Evolutionary conservation across 2,113 vertebrate species (phyloP).

Genomic region (Myrmecobius fasciatus): DNA sequence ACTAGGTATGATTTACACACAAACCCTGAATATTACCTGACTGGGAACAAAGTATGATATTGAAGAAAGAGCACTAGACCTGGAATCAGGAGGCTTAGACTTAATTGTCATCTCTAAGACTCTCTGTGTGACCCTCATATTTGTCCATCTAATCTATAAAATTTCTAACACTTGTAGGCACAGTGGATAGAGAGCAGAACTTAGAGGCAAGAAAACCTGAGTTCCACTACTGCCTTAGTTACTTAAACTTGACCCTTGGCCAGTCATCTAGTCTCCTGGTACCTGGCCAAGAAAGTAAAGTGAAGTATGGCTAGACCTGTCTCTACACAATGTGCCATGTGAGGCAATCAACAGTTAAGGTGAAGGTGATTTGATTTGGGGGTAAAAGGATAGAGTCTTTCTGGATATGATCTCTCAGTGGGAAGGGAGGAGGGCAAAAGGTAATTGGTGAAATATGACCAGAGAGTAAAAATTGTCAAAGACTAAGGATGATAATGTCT

Average conservation of each 20-base stretch:
- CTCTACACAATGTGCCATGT: too few species aligned
- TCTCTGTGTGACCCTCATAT: neutral
- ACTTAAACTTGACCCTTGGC: too few species aligned
- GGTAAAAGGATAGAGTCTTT: too few species aligned
- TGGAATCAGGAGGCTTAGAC: constrained; percentile 16
- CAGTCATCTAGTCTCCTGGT: neutral
- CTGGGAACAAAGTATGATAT: neutral
- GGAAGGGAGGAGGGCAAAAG: too few species aligned
- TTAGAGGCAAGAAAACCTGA: neutral
- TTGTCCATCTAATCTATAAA: neutral
- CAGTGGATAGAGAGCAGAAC: neutral
- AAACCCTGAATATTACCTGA: neutral
- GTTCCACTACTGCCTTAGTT: too few species aligned
- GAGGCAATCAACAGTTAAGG: too few species aligned
- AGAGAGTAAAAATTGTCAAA: too few species aligned
- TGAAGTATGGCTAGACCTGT: too few species aligned
- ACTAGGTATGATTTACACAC: neutral
- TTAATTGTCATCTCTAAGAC: neutral
- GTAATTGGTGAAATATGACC: too few species aligned
- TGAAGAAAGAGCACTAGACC: constrained; percentile 23
- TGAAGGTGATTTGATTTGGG: too few species aligned
- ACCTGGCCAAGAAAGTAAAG: neutral
- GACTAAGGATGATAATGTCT: too few species aligned
- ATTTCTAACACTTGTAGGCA: neutral
- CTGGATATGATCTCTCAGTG: too few species aligned